Conservation (phyloP, 2,797 vertebrate genomes). For the Capromys pilorides region DNA sequence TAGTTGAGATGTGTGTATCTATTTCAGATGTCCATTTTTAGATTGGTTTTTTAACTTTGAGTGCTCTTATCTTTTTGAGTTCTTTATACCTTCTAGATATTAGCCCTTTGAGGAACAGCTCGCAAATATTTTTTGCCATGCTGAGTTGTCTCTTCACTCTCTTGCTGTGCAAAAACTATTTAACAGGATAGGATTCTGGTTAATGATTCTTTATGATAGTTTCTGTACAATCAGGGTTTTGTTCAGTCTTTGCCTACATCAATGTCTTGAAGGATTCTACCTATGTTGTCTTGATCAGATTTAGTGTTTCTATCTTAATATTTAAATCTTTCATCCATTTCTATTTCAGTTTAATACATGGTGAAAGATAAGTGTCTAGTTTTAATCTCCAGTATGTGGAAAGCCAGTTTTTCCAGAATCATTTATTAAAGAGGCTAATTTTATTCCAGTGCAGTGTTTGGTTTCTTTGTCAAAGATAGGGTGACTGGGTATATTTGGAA, state of each 20-base stretch:
- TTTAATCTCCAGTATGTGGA: neutral
- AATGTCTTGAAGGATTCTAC: neutral
- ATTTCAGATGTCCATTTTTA: neutral
- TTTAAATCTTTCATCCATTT: neutral
- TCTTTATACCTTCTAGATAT: neutral
- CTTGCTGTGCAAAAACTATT: neutral
- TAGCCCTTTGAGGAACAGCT: neutral
- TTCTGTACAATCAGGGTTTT: neutral
- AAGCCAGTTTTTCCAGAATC: neutral
- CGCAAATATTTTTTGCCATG: neutral
- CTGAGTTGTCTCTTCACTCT: neutral
- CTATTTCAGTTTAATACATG: neutral
- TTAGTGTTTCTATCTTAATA: neutral
- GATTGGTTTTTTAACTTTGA: neutral
- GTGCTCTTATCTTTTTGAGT: neutral
- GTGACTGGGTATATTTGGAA: neutral
- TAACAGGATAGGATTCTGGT: neutral
- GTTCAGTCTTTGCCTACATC: neutral
- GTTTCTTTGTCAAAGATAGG: neutral
- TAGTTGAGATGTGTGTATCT: neutral
- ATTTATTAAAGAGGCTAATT: neutral
- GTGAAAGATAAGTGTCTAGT: neutral
- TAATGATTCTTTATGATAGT: neutral
- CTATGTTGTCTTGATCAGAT: neutral
- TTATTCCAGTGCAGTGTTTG: neutral